Evolutionary conservation across 2,797 vertebrate genomes (phyloP).

Genomic region (Leptoclinus maculatus): DNA sequence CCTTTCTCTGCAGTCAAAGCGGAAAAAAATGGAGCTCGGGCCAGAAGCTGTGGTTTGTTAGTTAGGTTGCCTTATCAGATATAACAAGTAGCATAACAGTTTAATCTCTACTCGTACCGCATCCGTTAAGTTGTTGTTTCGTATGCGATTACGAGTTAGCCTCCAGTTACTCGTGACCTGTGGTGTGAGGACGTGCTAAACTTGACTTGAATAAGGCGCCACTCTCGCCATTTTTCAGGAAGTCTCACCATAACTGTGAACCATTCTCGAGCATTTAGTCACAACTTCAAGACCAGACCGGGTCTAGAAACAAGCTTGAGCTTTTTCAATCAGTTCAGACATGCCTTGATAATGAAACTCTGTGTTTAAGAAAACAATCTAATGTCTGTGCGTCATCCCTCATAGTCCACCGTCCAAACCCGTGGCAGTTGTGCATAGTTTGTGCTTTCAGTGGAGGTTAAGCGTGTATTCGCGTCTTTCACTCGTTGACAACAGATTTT

Average conservation of each 20-base stretch:
- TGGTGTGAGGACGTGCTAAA: slow-evolving; percentile 11
- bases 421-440: slow-evolving; percentile 40
- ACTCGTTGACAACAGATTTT: slow-evolving; percentile 27
- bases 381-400: slow-evolving; percentile 39
- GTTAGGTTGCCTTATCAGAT: slow-evolving; percentile 20
- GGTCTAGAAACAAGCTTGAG: slow-evolving; percentile 26
- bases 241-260: slow-evolving; percentile 54
- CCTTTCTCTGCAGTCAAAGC: slow-evolving; percentile 52
- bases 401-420: slow-evolving; percentile 11
- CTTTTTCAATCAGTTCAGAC: slow-evolving; percentile 53
- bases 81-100: slow-evolving; percentile 5
- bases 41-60: slow-evolving; percentile 27
- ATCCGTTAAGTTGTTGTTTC: slow-evolving; percentile 8
- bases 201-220: slow-evolving; percentile 12
- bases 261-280: slow-evolving; percentile 64
- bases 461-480: slow-evolving; percentile 15
- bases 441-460: slow-evolving; percentile 21
- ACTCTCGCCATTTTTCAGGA: slow-evolving; percentile 47
- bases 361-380: slow-evolving; percentile 25
- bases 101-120: neutral
- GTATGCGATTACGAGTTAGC: neutral
- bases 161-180: neutral
- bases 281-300: slow-evolving; percentile 52
- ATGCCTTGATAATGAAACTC: slow-evolving; percentile 40
- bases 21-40: slow-evolving; percentile 30